phyloP scores from a whole-genome alignment of 2,113 vertebrate species.

The Meles meles region DNA sequence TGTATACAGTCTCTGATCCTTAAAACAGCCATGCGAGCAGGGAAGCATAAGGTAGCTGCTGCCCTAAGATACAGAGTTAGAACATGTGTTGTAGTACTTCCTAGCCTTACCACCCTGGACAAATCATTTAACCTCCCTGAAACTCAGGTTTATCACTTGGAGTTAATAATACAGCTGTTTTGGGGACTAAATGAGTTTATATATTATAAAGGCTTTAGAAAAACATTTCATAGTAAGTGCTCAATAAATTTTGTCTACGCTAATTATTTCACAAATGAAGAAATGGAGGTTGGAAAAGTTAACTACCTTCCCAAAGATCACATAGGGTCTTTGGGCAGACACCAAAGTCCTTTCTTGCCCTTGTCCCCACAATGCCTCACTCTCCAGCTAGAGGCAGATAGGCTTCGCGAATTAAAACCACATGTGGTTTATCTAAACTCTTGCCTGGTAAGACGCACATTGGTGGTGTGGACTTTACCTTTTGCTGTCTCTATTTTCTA shows the following conservation, averaged over 20 bases:
- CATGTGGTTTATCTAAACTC: not conserved
- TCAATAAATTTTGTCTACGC: not conserved
- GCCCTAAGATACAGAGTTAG: not conserved
- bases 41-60: not conserved
- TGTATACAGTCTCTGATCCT: not conserved
- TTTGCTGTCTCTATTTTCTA: not conserved
- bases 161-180: not conserved
- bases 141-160: not conserved
- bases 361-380: accelerated
- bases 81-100: not conserved
- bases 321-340: not conserved
- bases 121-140: not conserved
- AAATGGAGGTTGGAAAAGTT: not conserved
- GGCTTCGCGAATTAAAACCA: not conserved
- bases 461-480: not conserved
- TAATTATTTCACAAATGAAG: not conserved
- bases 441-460: not conserved
- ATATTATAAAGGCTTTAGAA: not conserved
- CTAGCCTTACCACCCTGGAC: not conserved
- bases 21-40: not conserved
- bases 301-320: not conserved
- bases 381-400: not conserved
- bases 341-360: not conserved
- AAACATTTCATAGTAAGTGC: not conserved
- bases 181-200: not conserved